Percentiles rank a stretch among this genome's conserved stretches.
Conservation (phyloP, 2,797 vertebrate genomes). For the Nothura maculosa region DNA sequence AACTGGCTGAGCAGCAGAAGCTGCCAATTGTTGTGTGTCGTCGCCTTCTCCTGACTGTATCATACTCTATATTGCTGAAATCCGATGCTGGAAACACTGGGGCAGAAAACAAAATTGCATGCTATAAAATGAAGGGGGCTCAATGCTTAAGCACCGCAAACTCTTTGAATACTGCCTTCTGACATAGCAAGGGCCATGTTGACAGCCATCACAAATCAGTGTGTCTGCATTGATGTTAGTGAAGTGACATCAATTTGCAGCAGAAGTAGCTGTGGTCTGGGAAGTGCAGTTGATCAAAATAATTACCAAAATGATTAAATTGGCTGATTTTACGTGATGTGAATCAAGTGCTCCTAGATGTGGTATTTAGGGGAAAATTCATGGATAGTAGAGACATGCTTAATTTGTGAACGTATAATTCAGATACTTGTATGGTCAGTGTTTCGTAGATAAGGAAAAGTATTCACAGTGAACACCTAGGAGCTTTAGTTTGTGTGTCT, state of each 20-base stretch:
- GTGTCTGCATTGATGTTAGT: not conserved
- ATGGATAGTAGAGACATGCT: not conserved
- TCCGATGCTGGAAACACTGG: not conserved
- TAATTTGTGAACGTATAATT: not conserved
- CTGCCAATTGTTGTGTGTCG: constrained; percentile 26
- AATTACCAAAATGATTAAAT: not conserved
- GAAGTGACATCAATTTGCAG: not conserved
- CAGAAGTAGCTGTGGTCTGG: not conserved
- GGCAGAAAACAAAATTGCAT: constrained; percentile 4
- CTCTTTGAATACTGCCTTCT: accelerated
- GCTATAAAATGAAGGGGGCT: not conserved
- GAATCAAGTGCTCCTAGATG: not conserved
- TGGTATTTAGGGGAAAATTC: not conserved
- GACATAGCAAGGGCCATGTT: not conserved
- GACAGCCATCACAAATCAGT: accelerated
- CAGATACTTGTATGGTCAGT: not conserved
- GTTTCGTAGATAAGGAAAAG: not conserved
- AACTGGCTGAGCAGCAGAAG: constrained; percentile 39
- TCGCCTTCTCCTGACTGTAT: not conserved
- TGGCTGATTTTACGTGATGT: not conserved
- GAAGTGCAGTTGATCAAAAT: not conserved
- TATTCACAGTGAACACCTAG: not conserved
- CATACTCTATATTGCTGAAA: not conserved
- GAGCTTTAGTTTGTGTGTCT: not conserved
- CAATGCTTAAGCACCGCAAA: not conserved